Evolutionary conservation across 2,888 invertebrate species (phyloP).

Genomic region (Torymus tubicola): DNA sequence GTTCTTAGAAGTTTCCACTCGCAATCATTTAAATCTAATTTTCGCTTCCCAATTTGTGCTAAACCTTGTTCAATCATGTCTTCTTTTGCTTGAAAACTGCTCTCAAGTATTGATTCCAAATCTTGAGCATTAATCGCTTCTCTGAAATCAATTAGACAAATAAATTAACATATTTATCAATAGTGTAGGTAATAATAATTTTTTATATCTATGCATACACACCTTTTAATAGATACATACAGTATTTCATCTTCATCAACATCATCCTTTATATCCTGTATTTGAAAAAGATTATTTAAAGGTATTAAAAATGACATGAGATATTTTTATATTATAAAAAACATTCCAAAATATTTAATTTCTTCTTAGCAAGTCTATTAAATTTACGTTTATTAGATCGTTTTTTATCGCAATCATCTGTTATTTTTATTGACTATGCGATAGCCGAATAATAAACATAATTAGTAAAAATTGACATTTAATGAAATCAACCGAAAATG

Average conservation of each 20-base stretch:
- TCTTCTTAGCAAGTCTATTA: no score
- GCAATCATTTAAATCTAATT: conserved; percentile 24
- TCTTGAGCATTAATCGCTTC: conserved; percentile 13
- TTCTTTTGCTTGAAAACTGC: no score
- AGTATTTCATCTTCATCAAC: conserved; percentile 11
- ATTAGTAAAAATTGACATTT: no score
- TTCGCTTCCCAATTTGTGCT: conserved; percentile 1
- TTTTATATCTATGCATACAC: background rate
- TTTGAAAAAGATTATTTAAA: conserved; percentile 8
- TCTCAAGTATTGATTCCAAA: background rate
- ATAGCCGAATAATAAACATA: no score
- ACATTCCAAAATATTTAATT: no score
- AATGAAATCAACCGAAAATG: no score
- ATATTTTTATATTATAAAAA: no score
- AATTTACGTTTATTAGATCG: no score
- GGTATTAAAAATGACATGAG: background rate
- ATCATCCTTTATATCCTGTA: background rate
- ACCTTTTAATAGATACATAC: conserved; percentile 33
- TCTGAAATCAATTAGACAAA: no score
- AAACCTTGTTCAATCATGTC: background rate
- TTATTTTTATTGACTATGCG: no score
- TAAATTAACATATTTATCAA: no score
- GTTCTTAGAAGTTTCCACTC: conserved; percentile 6
- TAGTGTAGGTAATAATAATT: background rate
- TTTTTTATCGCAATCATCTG: no score